Evolutionary conservation across 2,113 vertebrate genomes (phyloP).

Genomic region (Psophia crepitans): DNA sequence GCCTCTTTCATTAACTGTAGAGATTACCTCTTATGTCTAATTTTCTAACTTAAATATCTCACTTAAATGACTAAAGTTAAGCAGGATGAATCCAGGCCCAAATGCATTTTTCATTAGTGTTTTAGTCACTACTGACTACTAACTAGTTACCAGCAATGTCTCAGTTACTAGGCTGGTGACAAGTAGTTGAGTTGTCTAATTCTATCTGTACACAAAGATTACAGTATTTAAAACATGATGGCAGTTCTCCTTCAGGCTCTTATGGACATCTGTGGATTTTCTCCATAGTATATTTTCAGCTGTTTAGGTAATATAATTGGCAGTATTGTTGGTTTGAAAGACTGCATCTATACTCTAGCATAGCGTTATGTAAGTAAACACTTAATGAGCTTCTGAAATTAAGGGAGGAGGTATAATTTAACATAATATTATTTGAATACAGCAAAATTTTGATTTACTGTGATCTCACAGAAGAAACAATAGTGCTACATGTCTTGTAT

Average conservation of each 20-base stretch:
- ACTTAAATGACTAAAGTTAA: background rate
- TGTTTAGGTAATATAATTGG: background rate
- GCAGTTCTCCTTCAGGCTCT: background rate
- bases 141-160: background rate
- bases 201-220: background rate
- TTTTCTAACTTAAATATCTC: background rate
- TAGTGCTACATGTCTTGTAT: background rate
- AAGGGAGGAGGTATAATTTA: background rate
- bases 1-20: background rate
- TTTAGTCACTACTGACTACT: background rate
- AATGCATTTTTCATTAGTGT: background rate
- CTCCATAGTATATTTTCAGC: background rate
- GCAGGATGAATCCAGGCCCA: background rate
- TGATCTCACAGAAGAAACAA: background rate
- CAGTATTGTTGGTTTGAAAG: background rate
- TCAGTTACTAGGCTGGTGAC: background rate
- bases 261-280: background rate
- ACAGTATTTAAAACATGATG: background rate
- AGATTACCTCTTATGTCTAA: background rate
- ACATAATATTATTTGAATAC: background rate
- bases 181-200: background rate
- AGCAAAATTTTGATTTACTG: background rate
- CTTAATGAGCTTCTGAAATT: background rate
- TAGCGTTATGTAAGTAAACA: background rate
- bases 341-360: background rate